Percentiles rank a stretch among this genome's conserved stretches.
These are phyloP conservation scores for Microchrysa polita DNA, from an alignment of 2,888 invertebrate species.

Conservation along the genomic window DNA sequence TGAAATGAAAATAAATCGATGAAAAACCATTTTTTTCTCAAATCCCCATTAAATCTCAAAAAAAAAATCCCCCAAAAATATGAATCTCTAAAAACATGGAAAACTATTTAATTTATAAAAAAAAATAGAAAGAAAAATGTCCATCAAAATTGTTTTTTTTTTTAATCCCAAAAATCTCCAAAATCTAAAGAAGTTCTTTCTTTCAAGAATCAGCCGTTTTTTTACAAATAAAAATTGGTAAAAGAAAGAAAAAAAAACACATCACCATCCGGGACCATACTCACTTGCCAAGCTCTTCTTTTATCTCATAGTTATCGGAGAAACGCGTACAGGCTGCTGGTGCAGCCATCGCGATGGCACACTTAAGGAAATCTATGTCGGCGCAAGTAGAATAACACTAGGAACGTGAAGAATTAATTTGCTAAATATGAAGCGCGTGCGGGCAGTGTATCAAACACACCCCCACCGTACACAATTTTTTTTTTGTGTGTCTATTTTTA, in stretches of 20 bases:
- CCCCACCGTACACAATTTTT: too few species aligned
- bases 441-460: too few species aligned
- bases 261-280: too few species aligned
- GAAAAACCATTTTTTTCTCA: too few species aligned
- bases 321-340: constrained; percentile 95
- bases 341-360: constrained; percentile 79
- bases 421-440: too few species aligned
- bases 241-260: too few species aligned
- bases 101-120: background rate
- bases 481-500: too few species aligned
- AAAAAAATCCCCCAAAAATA: background rate
- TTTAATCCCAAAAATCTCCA: background rate
- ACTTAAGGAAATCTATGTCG: constrained; percentile 65
- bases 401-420: constrained; percentile 10
- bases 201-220: background rate
- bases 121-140: background rate
- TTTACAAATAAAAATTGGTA: too few species aligned
- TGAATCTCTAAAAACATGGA: background rate
- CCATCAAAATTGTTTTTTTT: background rate
- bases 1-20: too few species aligned
- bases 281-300: constrained; percentile 99
- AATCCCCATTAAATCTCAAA: too few species aligned
- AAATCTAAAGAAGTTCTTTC: background rate
- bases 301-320: constrained; percentile 99
- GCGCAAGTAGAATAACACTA: constrained; percentile 41